Evolutionary conservation across 1,140 invertebrate genomes (phyloP).

Genomic region (Chelonus insularis): DNA sequence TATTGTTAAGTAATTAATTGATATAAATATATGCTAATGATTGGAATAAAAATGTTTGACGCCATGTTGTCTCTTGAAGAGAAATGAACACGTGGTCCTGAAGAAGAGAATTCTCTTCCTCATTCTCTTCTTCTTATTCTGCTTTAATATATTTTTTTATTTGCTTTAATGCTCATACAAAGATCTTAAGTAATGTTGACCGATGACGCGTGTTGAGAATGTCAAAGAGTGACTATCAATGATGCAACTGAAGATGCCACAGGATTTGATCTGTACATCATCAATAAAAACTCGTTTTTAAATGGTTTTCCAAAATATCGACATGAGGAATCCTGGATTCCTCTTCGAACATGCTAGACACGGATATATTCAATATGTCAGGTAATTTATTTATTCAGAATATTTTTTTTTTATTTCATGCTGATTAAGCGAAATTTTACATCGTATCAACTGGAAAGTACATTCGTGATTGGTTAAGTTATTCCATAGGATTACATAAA

Average conservation of each 20-base stretch:
- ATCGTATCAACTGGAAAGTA: no score
- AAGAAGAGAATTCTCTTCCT: not conserved
- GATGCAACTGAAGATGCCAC: not conserved
- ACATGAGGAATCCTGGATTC: conserved; percentile 58
- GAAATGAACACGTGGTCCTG: not conserved
- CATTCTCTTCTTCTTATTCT: not conserved
- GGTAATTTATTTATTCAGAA: conserved; percentile 35
- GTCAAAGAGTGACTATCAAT: not conserved
- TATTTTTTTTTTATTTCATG: no score
- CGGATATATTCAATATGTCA: conserved; percentile 58
- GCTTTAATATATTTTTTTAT: not conserved
- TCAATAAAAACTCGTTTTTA: conserved; percentile 22
- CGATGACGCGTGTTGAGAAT: conserved; percentile 4
- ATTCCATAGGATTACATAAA: no score
- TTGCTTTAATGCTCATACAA: not conserved
- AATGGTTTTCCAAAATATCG: conserved; percentile 58
- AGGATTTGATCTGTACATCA: not conserved
- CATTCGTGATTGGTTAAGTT: no score
- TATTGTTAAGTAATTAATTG: no score
- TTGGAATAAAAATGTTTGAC: not conserved
- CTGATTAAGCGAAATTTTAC: no score
- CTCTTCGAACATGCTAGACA: conserved; percentile 57
- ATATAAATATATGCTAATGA: not conserved
- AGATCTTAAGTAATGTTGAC: conserved; percentile 3
- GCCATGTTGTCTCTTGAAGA: not conserved